Base-by-base conservation (phyloP, 2,113 vertebrate species). In the Daboia siamensis region DNA sequence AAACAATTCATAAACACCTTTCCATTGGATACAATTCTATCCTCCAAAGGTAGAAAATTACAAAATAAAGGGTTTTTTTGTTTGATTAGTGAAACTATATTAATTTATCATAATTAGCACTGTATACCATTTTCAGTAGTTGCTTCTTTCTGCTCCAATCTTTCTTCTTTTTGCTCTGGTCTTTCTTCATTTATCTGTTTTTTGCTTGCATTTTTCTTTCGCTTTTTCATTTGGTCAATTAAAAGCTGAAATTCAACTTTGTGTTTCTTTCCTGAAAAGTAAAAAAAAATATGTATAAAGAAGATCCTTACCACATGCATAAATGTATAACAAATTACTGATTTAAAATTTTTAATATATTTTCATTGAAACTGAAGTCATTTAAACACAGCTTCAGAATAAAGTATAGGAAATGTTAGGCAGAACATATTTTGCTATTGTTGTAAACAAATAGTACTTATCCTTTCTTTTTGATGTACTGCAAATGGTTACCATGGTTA, bases 261-360 rank as follows among this genome's bases (percentile, higher is more conserved):
- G 97, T 99, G 98, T 91, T 98, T 98, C 94, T 97, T 98, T 57
- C 99, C 99, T 99, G 96, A 84, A 97, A 98, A 5, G 94, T 1
- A 95, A 93, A 93, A 48, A 94, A 94, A 86, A 9, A 48, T 3
- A 10, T n/a, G 55, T 91, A 80, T 86, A 26, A 6, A 52, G 24
- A 61, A 91, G 74, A 21, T 80, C 33, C 33, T 80, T 44, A 89
- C 21, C 39, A 61, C 46, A 59, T 46, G 26, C 15, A 29, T 26
- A 89, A 48, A 29, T 12, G 44, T 26, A 51, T 9, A 29, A n/a
- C 9, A 33, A 15, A 54, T 23, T 20, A 54, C 8, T 52, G 7
- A 39, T 51, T 69, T 46, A 46, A 17, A 64, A 0, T n/a, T 90
- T 90, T 46, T 64, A 26, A 17, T 24, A 48, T 46, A 64, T 29